Base-by-base conservation (phyloP, 2,113 vertebrate genomes). In the Anarrhichthys ocellatus region DNA sequence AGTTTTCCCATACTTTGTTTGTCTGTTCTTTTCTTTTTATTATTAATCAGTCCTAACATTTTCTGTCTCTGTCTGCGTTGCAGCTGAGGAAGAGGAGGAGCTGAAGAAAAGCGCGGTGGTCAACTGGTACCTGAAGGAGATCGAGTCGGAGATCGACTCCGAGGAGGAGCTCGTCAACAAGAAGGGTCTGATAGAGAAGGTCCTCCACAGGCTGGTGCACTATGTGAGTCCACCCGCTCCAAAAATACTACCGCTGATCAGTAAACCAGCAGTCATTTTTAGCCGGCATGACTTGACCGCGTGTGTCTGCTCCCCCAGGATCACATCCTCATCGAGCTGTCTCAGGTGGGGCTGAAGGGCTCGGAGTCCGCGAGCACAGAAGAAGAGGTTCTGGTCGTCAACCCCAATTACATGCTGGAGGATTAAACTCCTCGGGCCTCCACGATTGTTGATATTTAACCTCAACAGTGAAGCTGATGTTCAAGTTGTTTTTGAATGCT, bases 91-190 rank as follows among this genome's bases (percentile, higher is more conserved):
- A 0, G 98, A 99, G 84, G 94, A 93, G 3, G 93, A 96, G 7
- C 95, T 99, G 88, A 98, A 96, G 92, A 99, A 95, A 78, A 97
- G 95, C 3, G 96, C 97, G 2, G 97, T 99, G 74, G 94, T 99
- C 83, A 99, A 99, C 90, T 99, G 98, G 98, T 99, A 99, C 82
- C 94, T 99, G 87, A 99, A 99, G 84, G 98, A 99, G 94, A 97
- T 99, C 0, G 98, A 99, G 93, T 96, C 97, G 0, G 98, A 99
- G 94, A 99, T 99, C 6, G 97, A 99, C 80, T 98, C 98, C 4
- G 98, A 99, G 94, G 95, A 97, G 84, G 97, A 99, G 52, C 96
- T 99, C 15, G 95, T 99, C 93, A 97, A 95, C 83, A 98, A 95
- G 90, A 99, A 99, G 94, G 96, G 94, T 48, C 94, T 99, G 87